Evolutionary conservation across 2,797 vertebrate genomes (phyloP), one percentile per base, ranked within the genome.

Genomic region (Synaphobranchus kaupii): DNA sequence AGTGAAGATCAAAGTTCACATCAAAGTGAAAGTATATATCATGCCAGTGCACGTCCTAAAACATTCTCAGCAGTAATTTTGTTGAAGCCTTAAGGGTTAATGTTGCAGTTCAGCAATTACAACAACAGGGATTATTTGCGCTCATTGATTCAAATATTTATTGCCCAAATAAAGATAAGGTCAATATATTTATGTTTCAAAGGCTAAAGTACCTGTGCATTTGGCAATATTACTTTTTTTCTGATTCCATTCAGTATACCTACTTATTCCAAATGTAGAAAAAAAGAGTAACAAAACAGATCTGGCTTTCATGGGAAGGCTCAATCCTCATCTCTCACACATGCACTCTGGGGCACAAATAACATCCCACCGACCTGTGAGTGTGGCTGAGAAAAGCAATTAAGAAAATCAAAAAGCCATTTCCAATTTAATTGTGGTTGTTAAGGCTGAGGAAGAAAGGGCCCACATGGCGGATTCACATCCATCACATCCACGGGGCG

Each of bases 331-430:
- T 86, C 60, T 34, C 58, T 82, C 63, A 66, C 78, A 20, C 50
- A 9, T 28, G 31, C 60, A 6, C 13, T 58, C 63, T 54, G 48
- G 17, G 47, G 48, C 47, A 54, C 58, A 50, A 76, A 83, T 31
- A 63, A 66, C 22, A 22, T 68, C 58, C 83, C 80, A 44, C 78
- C 71, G 60, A 83, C 71, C 63, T 87, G 50, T 56, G 68, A 54
- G 48, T 4, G 39, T 50, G 54, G 58, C 48, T 73, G 25, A 73
- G 86, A 66, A 87, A 58, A 84, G 34, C 81, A 56, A 71, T 83
- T 54, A 86, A 80, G 73, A 28, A 87, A 87, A 83, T 87, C 48
- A 84, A 84, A 34, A 84, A 76, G 86, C 60, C 31, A 84, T 87
- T 83, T 39, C 28, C 8, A 54, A 83, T 73, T 52, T 87, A 73